Conservation (phyloP, 1,140 invertebrate species). For the Aethina tumida region DNA sequence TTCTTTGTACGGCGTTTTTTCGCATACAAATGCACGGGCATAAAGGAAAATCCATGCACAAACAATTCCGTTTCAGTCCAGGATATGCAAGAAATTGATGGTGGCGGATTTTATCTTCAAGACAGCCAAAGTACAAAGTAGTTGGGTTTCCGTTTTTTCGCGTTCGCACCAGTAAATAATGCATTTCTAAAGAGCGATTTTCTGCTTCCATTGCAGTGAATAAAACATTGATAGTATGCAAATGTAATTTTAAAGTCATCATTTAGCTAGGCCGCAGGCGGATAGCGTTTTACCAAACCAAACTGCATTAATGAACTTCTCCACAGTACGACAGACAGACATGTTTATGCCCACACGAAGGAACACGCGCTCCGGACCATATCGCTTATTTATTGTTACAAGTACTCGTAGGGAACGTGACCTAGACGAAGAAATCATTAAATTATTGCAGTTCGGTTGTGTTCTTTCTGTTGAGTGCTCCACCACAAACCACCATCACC, state of each 20-base stretch:
- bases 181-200: too few relatives aligned
- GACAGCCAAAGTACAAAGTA: too few relatives aligned
- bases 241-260: slow-evolving; percentile 36
- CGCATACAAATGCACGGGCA: too few relatives aligned
- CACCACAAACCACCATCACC: too few relatives aligned
- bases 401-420: slow-evolving; percentile 33
- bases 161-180: too few relatives aligned
- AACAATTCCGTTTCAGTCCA: too few relatives aligned
- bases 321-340: slow-evolving; percentile 32
- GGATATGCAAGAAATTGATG: too few relatives aligned
- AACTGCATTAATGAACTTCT: slow-evolving; percentile 36
- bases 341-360: slow-evolving; percentile 33
- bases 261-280: slow-evolving; percentile 30
- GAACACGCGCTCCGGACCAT: slow-evolving; percentile 35
- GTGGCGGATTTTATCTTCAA: too few relatives aligned
- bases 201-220: too few relatives aligned
- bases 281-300: slow-evolving; percentile 33
- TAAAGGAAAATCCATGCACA: too few relatives aligned
- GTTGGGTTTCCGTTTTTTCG: too few relatives aligned
- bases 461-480: slow-evolving; percentile 12
- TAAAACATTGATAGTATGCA: slow-evolving; percentile 30
- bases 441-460: slow-evolving; percentile 29
- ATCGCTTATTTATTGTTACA: slow-evolving; percentile 36
- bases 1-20: too few relatives aligned
- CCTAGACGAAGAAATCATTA: slow-evolving; percentile 33